These are phyloP conservation scores for Drosophila seclusa DNA, from an alignment of 2,888 invertebrate species.

Conservation along the genomic window DNA sequence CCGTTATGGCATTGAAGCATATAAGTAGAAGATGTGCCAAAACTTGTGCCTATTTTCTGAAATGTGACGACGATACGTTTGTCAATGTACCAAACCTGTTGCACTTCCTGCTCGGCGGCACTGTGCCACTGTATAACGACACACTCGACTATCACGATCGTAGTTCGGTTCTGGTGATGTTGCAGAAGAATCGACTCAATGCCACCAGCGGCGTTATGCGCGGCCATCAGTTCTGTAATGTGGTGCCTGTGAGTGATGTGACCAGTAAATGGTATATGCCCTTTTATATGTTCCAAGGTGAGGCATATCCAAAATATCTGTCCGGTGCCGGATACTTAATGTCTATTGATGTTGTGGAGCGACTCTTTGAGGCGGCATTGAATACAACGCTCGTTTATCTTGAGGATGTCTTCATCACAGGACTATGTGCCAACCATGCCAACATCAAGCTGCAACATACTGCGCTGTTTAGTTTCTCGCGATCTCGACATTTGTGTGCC, in stretches of 20 bases:
- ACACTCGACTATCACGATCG: constrained; percentile 82
- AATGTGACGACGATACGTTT: constrained; percentile 95
- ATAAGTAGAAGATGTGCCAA: constrained; percentile 88
- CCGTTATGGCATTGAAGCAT: constrained; percentile 94
- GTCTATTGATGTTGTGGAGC: constrained; percentile 88
- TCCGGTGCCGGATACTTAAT: constrained; percentile 93
- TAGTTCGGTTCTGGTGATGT: constrained; percentile 71
- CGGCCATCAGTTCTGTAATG: constrained; percentile 92
- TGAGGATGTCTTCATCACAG: constrained; percentile 93
- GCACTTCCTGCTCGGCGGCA: constrained; percentile 85
- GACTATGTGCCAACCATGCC: constrained; percentile 88
- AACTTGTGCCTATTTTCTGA: constrained; percentile 89
- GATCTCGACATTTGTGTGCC: constrained; percentile 85
- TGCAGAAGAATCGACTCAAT: constrained; percentile 77
- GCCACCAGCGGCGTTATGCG: constrained; percentile 87
- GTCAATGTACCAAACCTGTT: constrained; percentile 91
- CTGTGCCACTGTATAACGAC: constrained; percentile 84
- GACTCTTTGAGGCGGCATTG: constrained; percentile 89
- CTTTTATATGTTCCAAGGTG: constrained; percentile 90
- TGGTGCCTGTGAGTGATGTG: constrained; percentile 90
- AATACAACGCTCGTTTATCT: constrained; percentile 90
- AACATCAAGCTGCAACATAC: constrained; percentile 88
- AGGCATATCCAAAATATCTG: constrained; percentile 91
- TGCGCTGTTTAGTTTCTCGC: constrained; percentile 87
- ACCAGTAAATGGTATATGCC: constrained; percentile 94